These are phyloP conservation scores for Arenaria interpres DNA, from an alignment of 2,113 vertebrate species.

Conservation along the genomic window DNA sequence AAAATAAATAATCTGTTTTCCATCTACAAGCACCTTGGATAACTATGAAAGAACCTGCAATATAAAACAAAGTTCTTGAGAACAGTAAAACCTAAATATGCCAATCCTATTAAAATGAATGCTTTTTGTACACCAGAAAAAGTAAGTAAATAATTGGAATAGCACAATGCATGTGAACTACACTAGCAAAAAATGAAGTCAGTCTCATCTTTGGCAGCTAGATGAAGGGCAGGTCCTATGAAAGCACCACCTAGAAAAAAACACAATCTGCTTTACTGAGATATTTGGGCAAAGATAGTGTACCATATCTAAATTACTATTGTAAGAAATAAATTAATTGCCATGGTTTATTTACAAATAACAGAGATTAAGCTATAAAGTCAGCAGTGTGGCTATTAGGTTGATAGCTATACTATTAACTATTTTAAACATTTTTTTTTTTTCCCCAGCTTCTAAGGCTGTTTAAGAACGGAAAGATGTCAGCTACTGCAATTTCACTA, in stretches of 20 bases:
- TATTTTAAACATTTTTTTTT: not conserved
- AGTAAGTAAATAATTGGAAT: not conserved
- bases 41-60: not conserved
- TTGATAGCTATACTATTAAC: not conserved
- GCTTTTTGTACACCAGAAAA: not conserved
- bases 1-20: not conserved
- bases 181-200: not conserved
- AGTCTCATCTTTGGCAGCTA: not conserved
- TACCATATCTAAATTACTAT: not conserved
- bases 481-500: not conserved
- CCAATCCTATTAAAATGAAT: not conserved
- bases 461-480: not conserved
- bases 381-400: not conserved
- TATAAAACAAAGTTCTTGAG: not conserved
- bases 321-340: not conserved
- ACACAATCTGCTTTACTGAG: not conserved
- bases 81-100: not conserved
- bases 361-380: not conserved
- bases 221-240: not conserved
- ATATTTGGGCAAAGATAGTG: not conserved
- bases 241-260: not conserved
- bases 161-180: not conserved
- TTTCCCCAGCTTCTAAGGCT: not conserved
- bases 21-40: not conserved
- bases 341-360: not conserved